These are phyloP conservation scores for Chalcis sispes DNA, from an alignment of 2,888 invertebrate species.

Conservation along the genomic window DNA sequence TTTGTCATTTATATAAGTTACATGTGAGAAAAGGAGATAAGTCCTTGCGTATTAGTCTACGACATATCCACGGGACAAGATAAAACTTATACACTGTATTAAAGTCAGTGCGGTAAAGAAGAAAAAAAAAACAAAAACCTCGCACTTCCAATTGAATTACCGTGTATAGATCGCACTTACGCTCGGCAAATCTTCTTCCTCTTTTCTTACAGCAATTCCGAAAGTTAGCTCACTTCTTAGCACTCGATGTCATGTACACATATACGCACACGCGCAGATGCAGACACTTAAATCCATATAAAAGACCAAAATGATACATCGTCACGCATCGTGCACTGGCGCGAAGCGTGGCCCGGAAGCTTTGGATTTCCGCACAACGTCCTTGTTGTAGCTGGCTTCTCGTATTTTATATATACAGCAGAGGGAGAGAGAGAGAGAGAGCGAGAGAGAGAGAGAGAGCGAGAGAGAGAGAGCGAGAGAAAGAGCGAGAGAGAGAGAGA, in stretches of 20 bases:
- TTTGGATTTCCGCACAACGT: conserved; percentile 26
- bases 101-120: neutral
- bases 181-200: conserved; percentile 6
- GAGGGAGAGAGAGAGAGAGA: neutral
- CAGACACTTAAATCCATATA: too few relatives aligned
- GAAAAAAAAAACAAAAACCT: neutral
- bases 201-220: neutral
- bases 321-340: conserved; percentile 1
- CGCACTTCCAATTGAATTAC: conserved; percentile 34
- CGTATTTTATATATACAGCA: neutral
- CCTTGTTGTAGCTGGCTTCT: too few relatives aligned
- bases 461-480: conserved; percentile 12
- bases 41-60: too few relatives aligned
- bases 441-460: neutral
- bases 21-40: too few relatives aligned
- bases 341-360: conserved; percentile 8
- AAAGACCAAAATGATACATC: conserved; percentile 42
- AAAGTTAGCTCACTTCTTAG: conserved; percentile 23
- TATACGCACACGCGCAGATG: too few relatives aligned
- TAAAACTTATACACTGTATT: conserved; percentile 8
- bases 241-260: neutral
- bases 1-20: too few relatives aligned
- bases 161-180: conserved; percentile 41
- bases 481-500: neutral
- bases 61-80: too few relatives aligned